Percentiles rank a stretch among this genome's conserved stretches.
Evolutionary conservation across 2,113 vertebrate genomes (phyloP).

Genomic region (Salvator merianae): DNA sequence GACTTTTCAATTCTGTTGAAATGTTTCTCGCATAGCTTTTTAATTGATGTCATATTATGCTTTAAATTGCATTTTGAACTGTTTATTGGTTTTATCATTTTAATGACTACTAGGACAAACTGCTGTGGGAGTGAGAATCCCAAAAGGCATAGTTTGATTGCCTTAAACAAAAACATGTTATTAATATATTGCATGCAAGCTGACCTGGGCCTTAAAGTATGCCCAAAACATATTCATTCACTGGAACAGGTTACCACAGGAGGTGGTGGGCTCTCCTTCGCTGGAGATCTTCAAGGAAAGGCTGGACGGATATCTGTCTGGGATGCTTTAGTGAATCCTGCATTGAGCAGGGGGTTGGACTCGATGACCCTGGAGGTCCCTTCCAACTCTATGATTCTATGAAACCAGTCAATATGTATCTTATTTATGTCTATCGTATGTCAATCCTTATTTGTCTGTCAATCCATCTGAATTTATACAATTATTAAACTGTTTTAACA

Average conservation of each 20-base stretch:
- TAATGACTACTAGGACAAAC: background rate
- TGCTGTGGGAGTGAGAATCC: background rate
- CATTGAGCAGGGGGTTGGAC: too few species aligned
- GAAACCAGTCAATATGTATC: too few species aligned
- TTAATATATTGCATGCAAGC: background rate
- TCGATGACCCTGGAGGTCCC: too few species aligned
- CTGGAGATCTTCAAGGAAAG: too few species aligned
- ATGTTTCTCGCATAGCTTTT: background rate
- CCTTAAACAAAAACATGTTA: background rate
- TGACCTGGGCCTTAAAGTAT: background rate
- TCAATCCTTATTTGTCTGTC: background rate
- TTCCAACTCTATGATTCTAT: too few species aligned
- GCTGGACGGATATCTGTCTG: too few species aligned
- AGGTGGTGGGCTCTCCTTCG: too few species aligned
- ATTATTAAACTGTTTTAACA: background rate
- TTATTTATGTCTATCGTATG: background rate
- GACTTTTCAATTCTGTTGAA: background rate
- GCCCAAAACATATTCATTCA: background rate
- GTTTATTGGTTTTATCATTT: background rate
- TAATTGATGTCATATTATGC: background rate
- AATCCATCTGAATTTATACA: background rate
- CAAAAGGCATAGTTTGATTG: background rate
- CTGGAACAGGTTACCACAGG: too few species aligned
- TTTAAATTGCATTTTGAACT: background rate
- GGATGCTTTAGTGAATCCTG: too few species aligned